Base-by-base conservation (phyloP, 2,797 vertebrate genomes). In the Enteromius thamalakanensis region DNA sequence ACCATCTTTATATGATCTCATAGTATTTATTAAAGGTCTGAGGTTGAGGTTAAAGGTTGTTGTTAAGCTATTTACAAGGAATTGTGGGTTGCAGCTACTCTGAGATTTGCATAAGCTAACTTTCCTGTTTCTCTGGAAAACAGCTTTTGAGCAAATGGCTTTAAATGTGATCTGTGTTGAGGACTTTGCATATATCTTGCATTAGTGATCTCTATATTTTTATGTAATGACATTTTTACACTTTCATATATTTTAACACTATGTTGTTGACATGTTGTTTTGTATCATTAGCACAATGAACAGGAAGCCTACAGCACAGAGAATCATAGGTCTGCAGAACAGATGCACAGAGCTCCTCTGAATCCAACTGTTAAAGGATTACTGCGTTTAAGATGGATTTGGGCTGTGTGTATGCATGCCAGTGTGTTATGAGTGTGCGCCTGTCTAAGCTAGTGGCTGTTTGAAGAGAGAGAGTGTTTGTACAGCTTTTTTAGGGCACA, bases 351-450 rank as follows among this genome's bases (percentile, higher is more conserved):
- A 68, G 53, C n/a, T 60, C 55, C 26, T 67, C 65, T 84, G 76
- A 65, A 82, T 82, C 65, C 42, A 74, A 86, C 70, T 67, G 65
- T 84, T 83, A 49, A 55, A 74, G 71, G 70, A 86, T 87, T 86
- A 70, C 77, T 81, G 64, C 34, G 12, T 82, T 82, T 80, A 80
- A 85, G 76, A 81, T 84, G 87, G 81, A 80, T 85, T 86, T 82
- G 72, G 58, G 72, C 15, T 80, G 55, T 64, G 51, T 51, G 42
- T 76, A 40, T 65, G 17, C n/a, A 17, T 80, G 67, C 37, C 79
- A 60, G 67, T 69, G 67, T 53, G 49, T 45, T 58, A 51, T 76
- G 49, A 37, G 70, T 74, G 55, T 58, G 70, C 74, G 76, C 15
- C 60, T 40, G 75, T 62, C n/a, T 84, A 68, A 78, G 37, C 75